phyloP scores from a whole-genome alignment of 2,797 vertebrate genomes.

The Sebastes steindachneri region DNA sequence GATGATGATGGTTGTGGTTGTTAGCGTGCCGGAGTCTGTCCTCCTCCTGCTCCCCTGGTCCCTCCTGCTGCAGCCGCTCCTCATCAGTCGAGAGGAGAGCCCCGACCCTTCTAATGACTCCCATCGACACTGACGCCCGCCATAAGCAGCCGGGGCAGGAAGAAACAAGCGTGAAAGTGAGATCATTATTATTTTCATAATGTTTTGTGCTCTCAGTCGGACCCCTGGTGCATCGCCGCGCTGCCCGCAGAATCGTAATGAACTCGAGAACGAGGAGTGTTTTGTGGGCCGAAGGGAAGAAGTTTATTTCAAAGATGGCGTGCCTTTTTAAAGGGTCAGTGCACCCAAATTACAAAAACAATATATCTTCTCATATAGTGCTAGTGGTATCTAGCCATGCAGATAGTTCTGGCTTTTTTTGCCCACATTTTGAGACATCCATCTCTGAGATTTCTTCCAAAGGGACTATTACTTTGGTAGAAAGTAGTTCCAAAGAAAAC shows the following conservation, averaged over 20 bases:
- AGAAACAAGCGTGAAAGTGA: constrained; percentile 70
- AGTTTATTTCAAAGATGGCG: constrained; percentile 49
- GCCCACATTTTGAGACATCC: background rate
- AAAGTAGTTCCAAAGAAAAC: background rate
- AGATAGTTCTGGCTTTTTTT: background rate
- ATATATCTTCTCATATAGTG: background rate
- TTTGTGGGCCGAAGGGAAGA: constrained; percentile 35
- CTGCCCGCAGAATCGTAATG: constrained; percentile 67
- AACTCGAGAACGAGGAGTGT: constrained; percentile 43
- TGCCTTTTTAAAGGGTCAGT: constrained; percentile 40
- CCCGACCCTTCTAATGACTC: constrained; percentile 77
- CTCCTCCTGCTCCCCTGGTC: constrained; percentile 51
- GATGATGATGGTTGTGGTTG: constrained; percentile 68
- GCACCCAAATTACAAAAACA: constrained; percentile 8
- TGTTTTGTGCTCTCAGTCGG: constrained; percentile 61
- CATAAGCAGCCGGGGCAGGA: constrained; percentile 61
- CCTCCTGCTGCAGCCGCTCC: constrained; percentile 58
- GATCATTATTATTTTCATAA: constrained; percentile 81
- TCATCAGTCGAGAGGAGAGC: constrained; percentile 68
- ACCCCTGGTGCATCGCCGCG: constrained; percentile 53
- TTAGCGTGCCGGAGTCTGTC: constrained; percentile 64
- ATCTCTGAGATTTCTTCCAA: background rate
- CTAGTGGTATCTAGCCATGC: background rate
- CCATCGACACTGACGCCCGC: constrained; percentile 65
- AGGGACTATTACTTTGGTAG: background rate